Conservation (phyloP, 2,113 vertebrate species). For the Pygoscelis antarcticus region DNA sequence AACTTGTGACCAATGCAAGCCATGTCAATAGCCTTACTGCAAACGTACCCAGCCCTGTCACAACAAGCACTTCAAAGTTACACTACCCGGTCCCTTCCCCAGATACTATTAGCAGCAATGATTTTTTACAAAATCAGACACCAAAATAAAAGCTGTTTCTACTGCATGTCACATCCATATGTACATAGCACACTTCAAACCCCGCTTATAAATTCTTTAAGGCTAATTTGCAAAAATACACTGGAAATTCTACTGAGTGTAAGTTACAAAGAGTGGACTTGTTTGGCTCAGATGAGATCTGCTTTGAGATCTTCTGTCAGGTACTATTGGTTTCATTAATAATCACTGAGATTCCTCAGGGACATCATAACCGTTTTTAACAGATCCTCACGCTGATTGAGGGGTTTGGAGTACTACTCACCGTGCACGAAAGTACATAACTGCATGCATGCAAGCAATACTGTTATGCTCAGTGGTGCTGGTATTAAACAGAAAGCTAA, state of each 20-base stretch:
- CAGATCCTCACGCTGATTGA: background rate
- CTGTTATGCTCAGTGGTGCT: background rate
- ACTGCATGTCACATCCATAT: background rate
- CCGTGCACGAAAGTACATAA: background rate
- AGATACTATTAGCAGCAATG: background rate
- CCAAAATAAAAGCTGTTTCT: background rate
- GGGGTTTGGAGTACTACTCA: background rate
- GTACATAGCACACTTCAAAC: background rate
- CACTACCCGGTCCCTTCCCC: background rate
- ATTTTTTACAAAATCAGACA: background rate
- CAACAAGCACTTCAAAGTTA: background rate
- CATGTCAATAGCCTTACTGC: background rate
- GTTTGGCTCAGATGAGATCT: background rate
- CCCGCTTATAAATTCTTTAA: background rate
- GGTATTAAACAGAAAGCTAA: background rate
- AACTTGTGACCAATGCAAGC: background rate
- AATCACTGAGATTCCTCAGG: background rate
- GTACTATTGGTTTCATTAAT: background rate
- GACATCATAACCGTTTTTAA: background rate
- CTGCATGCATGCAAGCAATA: background rate
- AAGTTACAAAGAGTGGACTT: background rate
- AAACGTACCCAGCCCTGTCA: background rate
- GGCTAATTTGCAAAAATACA: background rate
- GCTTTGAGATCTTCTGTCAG: background rate
- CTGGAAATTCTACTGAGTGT: background rate